phyloP scores from a whole-genome alignment of 2,888 invertebrate genomes.

The Empis livida region DNA sequence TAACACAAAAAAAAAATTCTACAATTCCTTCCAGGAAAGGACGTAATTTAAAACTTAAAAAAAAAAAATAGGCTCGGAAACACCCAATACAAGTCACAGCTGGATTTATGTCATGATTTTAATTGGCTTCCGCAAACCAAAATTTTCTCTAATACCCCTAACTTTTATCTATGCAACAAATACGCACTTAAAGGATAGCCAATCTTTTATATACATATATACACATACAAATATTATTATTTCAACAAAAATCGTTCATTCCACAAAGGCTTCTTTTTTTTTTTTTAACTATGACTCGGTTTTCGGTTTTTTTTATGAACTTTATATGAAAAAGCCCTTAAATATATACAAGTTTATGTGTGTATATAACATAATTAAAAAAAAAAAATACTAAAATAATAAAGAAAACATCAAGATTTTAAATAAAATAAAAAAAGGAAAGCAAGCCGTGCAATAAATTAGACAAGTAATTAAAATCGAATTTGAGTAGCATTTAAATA shows the following conservation, averaged over 20 bases:
- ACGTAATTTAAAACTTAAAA: neutral
- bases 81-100: slow-evolving; percentile 36
- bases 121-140: slow-evolving; percentile 31
- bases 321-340: no score
- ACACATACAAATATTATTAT: no score
- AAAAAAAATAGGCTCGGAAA: slow-evolving; percentile 21
- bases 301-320: no score
- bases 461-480: slow-evolving; percentile 14
- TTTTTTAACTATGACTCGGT: no score
- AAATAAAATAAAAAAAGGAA: neutral
- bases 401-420: neutral
- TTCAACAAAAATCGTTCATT: no score
- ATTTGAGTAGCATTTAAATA: slow-evolving; percentile 13
- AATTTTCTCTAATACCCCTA: slow-evolving; percentile 1
- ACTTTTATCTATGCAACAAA: no score
- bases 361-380: neutral
- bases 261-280: no score
- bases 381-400: neutral
- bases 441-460: slow-evolving; percentile 9
- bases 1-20: no score
- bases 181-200: no score
- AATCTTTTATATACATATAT: no score
- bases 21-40: no score
- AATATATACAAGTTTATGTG: neutral
- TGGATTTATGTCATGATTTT: slow-evolving; percentile 37